Evolutionary conservation across 2,113 vertebrate species (phyloP).

Genomic region (Parus major): DNA sequence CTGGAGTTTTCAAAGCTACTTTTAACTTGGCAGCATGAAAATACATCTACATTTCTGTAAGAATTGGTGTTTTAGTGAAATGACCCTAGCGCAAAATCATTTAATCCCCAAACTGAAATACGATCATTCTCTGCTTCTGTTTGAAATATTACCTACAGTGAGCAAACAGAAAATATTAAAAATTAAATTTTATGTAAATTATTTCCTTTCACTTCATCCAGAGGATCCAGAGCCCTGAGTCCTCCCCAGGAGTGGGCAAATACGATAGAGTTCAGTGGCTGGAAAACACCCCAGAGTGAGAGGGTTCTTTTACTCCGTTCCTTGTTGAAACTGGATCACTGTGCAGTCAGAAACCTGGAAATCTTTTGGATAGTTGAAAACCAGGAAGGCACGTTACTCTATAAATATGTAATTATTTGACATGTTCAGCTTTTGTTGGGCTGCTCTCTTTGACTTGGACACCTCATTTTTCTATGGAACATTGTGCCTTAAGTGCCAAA

Average conservation of each 20-base stretch:
- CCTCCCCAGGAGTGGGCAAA: too few relatives aligned
- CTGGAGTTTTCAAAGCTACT: neutral
- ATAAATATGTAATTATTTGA: neutral
- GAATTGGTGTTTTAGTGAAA: neutral
- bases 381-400: neutral
- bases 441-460: neutral
- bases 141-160: neutral
- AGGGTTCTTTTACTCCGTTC: neutral
- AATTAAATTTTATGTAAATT: neutral
- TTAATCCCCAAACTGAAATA: neutral
- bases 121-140: neutral
- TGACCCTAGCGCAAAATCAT: neutral
- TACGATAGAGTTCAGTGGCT: neutral
- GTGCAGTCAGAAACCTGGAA: neutral
- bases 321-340: neutral
- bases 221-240: neutral
- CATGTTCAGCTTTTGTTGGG: neutral
- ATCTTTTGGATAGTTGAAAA: neutral
- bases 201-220: neutral
- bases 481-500: neutral
- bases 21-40: neutral
- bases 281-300: neutral
- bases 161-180: neutral
- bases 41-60: neutral
- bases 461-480: neutral